Base-by-base conservation (phyloP, 1,140 invertebrate species). In the Hylaeus volcanicus region DNA sequence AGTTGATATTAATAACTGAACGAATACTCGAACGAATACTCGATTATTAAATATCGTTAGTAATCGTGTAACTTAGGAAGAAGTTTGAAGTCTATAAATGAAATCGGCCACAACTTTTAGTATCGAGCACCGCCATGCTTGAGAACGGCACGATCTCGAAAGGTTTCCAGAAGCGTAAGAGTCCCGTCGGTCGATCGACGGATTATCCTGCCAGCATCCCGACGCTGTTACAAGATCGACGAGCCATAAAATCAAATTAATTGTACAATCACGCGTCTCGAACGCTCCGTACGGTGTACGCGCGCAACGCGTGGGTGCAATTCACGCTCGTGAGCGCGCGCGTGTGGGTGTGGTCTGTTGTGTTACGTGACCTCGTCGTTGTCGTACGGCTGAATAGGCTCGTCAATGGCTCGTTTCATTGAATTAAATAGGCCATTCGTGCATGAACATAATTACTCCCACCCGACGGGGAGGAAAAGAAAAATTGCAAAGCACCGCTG, bases 361-460 rank as follows among this genome's bases (percentile, higher is more conserved):
- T 82, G 71, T 87, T 86, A 88, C 86, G 86, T 89, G 89, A 90
- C 87, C 88, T 91, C 90, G 86, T 86, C 81, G 66, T 81, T 74
- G 68, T 81, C 74, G 79, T 74, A 78, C 74, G 83, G 78, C 69
- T 90, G 82, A 91, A 91, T 89, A 90, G 89, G 85, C 86, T 87
- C 87, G 86, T 91, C 90, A 91, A 91, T 91, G 86, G 74, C 73
- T 90, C 85, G 83, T 87, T 89, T 92, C 86, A 88, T 91, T 90
- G 84, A 90, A 89, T 87, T 86, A 90, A 90, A 89, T 89, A 89
- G 89, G 88, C 83, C 89, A 85, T 69, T 86, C 89, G 85, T 82
- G 85, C 80, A 74, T 60, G 75, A 68, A 73, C 75, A 71, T 80
- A 87, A 87, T 87, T 88, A 86, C 85, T 85, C 73, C 56, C 56